A percentile compares a stretch with the other conserved stretches of the same genome.
Evolutionary conservation across 2,113 vertebrate genomes (phyloP).

Genomic region (Meleagris gallopavo): DNA sequence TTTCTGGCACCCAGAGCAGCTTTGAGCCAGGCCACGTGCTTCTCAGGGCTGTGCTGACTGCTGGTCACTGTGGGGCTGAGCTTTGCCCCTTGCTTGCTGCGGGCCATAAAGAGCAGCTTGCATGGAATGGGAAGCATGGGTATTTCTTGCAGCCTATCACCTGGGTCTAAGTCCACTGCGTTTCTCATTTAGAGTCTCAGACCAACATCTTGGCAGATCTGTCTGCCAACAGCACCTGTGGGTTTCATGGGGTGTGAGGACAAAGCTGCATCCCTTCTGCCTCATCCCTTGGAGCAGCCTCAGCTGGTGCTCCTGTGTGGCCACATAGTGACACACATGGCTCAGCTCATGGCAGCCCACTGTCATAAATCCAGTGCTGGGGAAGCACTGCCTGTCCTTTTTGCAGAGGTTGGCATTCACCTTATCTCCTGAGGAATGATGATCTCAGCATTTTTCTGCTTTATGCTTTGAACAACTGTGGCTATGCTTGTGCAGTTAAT

Average conservation of each 20-base stretch:
- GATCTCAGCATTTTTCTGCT: background rate
- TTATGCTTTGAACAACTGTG: background rate
- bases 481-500: background rate
- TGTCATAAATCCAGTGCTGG: background rate
- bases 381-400: background rate
- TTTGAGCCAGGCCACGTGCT: accelerated
- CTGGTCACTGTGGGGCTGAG: background rate
- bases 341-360: accelerated
- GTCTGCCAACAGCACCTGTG: background rate
- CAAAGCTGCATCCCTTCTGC: background rate
- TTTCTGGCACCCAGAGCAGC: constrained; percentile 45
- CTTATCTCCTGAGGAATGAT: background rate
- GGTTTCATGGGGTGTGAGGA: background rate
- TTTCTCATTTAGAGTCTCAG: background rate
- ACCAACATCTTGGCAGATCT: background rate
- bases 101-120: background rate
- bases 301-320: background rate
- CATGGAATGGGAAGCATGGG: background rate
- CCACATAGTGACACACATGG: background rate
- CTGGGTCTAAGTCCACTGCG: background rate
- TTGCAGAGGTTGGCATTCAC: background rate
- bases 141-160: background rate
- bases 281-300: background rate
- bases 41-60: constrained; percentile 6
- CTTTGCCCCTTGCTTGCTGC: background rate